Base-by-base conservation (phyloP, 2,797 vertebrate species). In the Eulemur mongoz region DNA sequence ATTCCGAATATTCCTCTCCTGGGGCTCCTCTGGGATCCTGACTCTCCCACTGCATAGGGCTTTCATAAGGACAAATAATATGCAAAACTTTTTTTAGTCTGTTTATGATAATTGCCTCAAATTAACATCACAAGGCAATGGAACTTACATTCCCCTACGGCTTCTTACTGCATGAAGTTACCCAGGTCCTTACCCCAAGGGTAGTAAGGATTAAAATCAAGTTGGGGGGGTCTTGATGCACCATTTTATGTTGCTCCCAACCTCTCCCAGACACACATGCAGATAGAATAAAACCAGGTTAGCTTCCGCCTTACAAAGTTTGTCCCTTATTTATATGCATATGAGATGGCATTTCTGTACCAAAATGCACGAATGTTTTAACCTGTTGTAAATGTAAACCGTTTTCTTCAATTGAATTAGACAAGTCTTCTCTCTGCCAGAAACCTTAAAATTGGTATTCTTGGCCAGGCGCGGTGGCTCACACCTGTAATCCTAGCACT, bases 91-190 rank as follows among this genome's bases (percentile, higher is more conserved):
- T 88, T 4, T 95, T 70, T 76, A n/a, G 84, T 40, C 67, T 97
- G n/a, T 52, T 85, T 69, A 91, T 59, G 94, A 90, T 98, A 98
- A 98, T 97, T 97, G 87, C 96, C 97, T 96, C 96, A 98, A 98
- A 97, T 98, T 98, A 98, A 96, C 97, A 98, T 98, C 92, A 96
- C 94, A 97, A 98, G 63, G 93, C 96, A 97, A 81, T 91, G 91
- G 95, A 97, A 98, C 97, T 89, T 63, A 83, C 94, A 97, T 84
- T 97, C 97, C 96, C 96, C 91, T 70, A 94, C 97, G 97, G 89
- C 88, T 98, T 98, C 93, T 91, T 95, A 27, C 61, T 35, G 43
- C 82, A 89, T 76, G 81, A 94, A 82, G 96, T 97, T 96, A 92
- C 72, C 65, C 61, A 90, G 93, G 43, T 91, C 67, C 81, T 90